A percentile compares a stretch with the other conserved stretches of the same genome.
Conservation (phyloP, 2,797 vertebrate genomes). For the Molossus molossus region DNA sequence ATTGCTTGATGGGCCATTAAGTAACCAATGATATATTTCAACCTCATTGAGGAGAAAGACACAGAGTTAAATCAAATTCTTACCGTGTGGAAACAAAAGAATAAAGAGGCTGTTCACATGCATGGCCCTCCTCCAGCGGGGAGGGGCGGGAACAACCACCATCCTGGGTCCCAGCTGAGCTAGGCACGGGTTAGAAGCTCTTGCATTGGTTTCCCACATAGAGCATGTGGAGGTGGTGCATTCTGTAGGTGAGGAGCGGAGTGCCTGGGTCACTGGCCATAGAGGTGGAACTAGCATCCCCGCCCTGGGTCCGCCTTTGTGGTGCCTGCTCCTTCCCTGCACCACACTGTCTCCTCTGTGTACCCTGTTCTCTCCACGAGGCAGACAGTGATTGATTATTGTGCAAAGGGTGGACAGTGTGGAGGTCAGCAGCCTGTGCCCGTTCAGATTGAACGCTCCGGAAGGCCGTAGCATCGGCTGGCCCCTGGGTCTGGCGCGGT, state of each 20-base stretch:
- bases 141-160: neutral
- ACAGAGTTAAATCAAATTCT: constrained; percentile 80
- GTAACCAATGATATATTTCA: constrained; percentile 76
- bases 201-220: neutral
- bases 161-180: neutral
- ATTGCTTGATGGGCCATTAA: constrained; percentile 68
- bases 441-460: rapidly evolving
- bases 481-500: rapidly evolving
- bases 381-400: neutral
- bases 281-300: neutral
- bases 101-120: constrained; percentile 20
- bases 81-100: constrained; percentile 65
- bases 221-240: neutral
- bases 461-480: neutral
- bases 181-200: neutral
- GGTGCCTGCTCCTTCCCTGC: neutral
- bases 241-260: neutral
- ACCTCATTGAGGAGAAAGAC: constrained; percentile 57
- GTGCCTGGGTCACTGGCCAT: neutral
- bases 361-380: neutral
- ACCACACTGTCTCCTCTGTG: neutral
- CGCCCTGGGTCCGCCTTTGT: neutral
- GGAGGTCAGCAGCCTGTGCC: neutral
- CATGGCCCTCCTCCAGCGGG: neutral
- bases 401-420: neutral